phyloP scores from a whole-genome alignment of 2,888 invertebrate species.

The Euspilapteryx auroguttella region DNA sequence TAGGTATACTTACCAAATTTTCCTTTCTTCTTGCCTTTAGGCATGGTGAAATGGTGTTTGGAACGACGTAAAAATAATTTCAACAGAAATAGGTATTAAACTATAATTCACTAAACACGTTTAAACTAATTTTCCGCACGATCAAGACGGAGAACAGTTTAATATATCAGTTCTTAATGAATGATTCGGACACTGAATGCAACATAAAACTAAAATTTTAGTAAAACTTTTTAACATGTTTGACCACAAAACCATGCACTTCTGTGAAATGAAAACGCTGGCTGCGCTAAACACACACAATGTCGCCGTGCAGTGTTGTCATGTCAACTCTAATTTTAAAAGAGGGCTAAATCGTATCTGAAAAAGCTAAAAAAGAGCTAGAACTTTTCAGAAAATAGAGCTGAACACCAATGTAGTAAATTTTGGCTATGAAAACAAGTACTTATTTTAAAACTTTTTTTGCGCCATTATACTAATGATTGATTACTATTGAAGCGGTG shows the following conservation, averaged over 20 bases:
- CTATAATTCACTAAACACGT: conserved; percentile 50
- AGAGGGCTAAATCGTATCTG: too few species aligned
- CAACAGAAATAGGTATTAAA: conserved; percentile 56
- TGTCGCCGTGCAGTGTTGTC: too few species aligned
- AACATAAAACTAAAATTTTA: conserved; percentile 70
- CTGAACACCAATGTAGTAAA: too few species aligned
- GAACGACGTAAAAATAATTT: conserved; percentile 12
- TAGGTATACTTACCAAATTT: conserved; percentile 68
- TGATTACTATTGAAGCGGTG: too few species aligned
- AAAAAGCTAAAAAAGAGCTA: too few species aligned
- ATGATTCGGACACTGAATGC: conserved; percentile 71
- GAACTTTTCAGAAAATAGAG: too few species aligned
- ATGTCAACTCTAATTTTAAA: too few species aligned
- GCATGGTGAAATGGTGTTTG: conserved; percentile 60
- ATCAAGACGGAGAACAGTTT: conserved; percentile 82
- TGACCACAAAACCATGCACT: conserved; percentile 49
- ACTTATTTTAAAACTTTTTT: too few species aligned
- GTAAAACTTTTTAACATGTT: conserved; percentile 78
- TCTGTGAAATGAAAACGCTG: too few species aligned
- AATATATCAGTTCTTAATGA: conserved; percentile 71
- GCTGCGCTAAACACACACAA: too few species aligned
- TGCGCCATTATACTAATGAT: too few species aligned
- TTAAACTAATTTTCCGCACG: conserved; percentile 50
- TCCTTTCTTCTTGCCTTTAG: conserved; percentile 77
- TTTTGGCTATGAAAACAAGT: too few species aligned